These are phyloP conservation scores for Sinocyclocheilus rhinocerous DNA, from an alignment of 2,113 vertebrate genomes.

Conservation along the genomic window DNA sequence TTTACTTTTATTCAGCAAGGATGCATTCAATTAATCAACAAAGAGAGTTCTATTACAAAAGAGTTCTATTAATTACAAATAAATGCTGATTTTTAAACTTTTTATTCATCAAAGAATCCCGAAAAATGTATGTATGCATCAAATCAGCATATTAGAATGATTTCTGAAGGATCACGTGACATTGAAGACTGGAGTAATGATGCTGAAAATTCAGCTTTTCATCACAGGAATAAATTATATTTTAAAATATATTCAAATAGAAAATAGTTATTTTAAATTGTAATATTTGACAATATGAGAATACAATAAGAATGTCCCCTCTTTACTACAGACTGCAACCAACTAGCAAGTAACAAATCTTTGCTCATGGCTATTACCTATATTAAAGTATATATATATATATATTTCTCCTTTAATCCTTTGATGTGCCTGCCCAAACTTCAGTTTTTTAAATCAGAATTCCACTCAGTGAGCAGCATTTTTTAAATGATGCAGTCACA, in stretches of 20 bases:
- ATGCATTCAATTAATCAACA: neutral
- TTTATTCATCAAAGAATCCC: neutral
- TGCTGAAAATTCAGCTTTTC: neutral
- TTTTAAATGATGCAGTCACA: too few species aligned
- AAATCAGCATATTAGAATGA: neutral
- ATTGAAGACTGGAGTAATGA: neutral
- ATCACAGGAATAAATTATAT: neutral
- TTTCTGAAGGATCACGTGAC: neutral
- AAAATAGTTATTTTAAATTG: neutral
- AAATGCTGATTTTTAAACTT: too few species aligned
- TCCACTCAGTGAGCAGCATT: too few species aligned
- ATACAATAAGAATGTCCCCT: neutral
- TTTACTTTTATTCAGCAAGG: neutral
- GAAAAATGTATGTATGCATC: neutral
- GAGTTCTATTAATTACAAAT: too few species aligned
- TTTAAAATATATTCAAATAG: neutral
- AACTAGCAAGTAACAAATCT: neutral
- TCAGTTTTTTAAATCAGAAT: too few species aligned
- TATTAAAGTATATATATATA: too few species aligned
- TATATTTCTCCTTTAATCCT: too few species aligned
- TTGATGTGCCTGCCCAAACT: too few species aligned
- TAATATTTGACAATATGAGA: neutral
- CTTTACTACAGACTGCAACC: neutral
- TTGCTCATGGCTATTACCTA: neutral
- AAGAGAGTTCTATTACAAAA: neutral